Evolutionary conservation across 2,888 invertebrate genomes (phyloP).

Genomic region (Nymphalis c-album): DNA sequence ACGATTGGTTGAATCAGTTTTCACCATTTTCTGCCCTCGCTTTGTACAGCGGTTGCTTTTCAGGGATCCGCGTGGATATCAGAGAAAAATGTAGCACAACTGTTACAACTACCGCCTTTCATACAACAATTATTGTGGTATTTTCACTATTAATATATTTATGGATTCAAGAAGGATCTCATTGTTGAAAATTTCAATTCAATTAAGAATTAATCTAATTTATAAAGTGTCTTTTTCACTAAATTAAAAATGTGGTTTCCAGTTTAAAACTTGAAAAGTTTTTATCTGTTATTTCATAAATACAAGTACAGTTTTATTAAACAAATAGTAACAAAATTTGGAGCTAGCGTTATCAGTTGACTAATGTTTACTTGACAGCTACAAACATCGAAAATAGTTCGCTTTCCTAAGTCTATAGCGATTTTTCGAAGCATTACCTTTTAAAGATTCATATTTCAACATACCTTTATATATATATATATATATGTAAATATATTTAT

Average conservation of each 20-base stretch:
- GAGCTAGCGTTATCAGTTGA: constrained; percentile 26
- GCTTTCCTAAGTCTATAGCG: constrained; percentile 1
- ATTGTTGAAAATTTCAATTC: too few species aligned
- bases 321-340: constrained; percentile 23
- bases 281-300: neutral
- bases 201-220: neutral
- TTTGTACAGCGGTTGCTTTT: constrained; percentile 25
- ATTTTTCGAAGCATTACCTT: neutral
- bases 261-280: neutral
- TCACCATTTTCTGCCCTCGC: constrained; percentile 43
- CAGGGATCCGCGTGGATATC: constrained; percentile 26
- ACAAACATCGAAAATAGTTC: constrained; percentile 18
- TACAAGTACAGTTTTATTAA: constrained; percentile 11
- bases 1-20: constrained; percentile 41
- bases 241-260: neutral
- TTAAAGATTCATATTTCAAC: neutral
- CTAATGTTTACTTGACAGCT: constrained; percentile 18
- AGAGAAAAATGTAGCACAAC: too few species aligned
- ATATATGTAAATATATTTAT: too few species aligned
- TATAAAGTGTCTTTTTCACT: neutral
- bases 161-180: too few species aligned
- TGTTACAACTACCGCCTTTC: too few species aligned
- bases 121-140: neutral
- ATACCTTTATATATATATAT: too few species aligned
- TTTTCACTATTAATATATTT: neutral